Base-by-base conservation (phyloP, 2,797 vertebrate species). In the Mormyrus proboscirostris region DNA sequence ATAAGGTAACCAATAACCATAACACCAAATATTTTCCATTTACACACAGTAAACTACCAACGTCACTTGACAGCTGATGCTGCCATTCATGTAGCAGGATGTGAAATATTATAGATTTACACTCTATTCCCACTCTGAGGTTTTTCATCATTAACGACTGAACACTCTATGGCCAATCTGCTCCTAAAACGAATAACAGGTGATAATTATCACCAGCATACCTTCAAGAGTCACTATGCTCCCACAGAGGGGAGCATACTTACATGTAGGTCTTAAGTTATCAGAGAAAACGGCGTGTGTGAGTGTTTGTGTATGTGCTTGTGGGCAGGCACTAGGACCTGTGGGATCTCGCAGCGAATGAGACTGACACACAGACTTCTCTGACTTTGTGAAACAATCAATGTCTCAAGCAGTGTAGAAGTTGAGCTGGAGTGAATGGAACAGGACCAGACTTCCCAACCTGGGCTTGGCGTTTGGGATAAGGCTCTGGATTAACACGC, bases 281-380 rank as follows among this genome's bases (percentile, higher is more conserved):
- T 62, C 86, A 62, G 14, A 44, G 49, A 59, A 59, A 12, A 51
- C n/a, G 2, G 7, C 19, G 51, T 29, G 12, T 41, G 41, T 44
- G 22, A 9, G 19, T 14, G 50, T 55, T 33, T 44, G 82, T 85
- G 57, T 16, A 59, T 25, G 53, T 62, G 51, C 53, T 90, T 92
- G 91, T n/a, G 3, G 44, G 93, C 91, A 93, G 95, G 95, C 95
- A 95, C 95, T 95, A 96, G 95, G 95, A 96, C 95, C 95, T 94
- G 92, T 22, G 89, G 92, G 69, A 86, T 89, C 47, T 87, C 91
- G 83, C 82, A 88, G 69, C 25, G 91, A 84, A 94, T 93, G 93
- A 92, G 93, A 93, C 92, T 93, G 91, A 86, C 90, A 86, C 88
- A 73, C 25, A 50, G 49, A 57, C 90, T 84, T 69, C 87, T 90